phyloP scores from a whole-genome alignment of 2,797 vertebrate genomes.

The Sebastes steindachneri region DNA sequence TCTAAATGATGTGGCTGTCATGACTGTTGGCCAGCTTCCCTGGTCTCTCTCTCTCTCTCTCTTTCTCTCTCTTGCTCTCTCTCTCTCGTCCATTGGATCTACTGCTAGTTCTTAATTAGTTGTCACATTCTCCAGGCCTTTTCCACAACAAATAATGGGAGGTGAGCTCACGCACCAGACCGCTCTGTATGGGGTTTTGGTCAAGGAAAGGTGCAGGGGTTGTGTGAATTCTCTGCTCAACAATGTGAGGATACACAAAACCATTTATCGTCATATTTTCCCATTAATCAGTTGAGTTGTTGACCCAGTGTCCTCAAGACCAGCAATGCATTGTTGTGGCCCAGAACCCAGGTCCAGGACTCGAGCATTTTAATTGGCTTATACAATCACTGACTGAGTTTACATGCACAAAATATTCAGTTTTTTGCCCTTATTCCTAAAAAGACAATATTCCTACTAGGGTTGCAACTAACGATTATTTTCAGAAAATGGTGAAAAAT shows the following conservation, averaged over 20 bases:
- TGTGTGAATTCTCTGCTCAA: neutral
- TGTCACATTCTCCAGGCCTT: slow-evolving; percentile 53
- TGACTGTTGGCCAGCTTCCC: slow-evolving; percentile 15
- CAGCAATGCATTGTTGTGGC: neutral
- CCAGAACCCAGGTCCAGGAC: too few relatives aligned
- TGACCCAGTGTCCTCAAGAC: neutral
- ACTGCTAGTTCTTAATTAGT: slow-evolving; percentile 43
- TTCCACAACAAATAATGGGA: slow-evolving; percentile 20
- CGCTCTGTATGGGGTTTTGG: neutral
- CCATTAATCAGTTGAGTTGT: neutral
- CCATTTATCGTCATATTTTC: neutral
- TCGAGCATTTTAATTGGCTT: neutral
- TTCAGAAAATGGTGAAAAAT: too few relatives aligned
- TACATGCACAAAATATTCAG: neutral
- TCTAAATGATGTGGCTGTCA: slow-evolving; percentile 56
- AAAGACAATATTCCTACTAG: neutral
- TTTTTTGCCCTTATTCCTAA: neutral
- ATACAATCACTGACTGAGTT: neutral
- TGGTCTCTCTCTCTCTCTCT: neutral
- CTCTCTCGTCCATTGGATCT: neutral
- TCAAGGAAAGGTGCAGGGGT: slow-evolving; percentile 9
- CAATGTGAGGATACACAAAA: neutral
- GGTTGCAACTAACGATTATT: too few relatives aligned
- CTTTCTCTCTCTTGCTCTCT: too few relatives aligned
- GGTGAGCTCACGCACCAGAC: slow-evolving; percentile 1